phyloP scores from a whole-genome alignment of 1,140 invertebrate genomes.

The Ceratina calcarata region DNA sequence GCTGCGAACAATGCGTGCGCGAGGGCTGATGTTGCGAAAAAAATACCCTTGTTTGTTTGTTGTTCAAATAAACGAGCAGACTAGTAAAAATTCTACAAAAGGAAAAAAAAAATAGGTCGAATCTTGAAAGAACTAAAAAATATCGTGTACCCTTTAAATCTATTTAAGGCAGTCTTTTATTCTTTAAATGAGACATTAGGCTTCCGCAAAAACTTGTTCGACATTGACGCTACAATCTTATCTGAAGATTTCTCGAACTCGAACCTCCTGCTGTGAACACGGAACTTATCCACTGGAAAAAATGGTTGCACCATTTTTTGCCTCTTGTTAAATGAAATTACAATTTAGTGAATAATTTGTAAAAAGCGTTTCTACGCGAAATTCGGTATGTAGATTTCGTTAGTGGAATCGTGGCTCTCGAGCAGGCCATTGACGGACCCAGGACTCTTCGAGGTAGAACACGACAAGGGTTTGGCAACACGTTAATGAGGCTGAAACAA shows the following conservation, averaged over 20 bases:
- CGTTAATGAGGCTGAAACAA: slow-evolving; percentile 80
- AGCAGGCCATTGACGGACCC: slow-evolving; percentile 47
- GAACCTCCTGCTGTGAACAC: too few relatives aligned
- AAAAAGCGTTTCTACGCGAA: neutral
- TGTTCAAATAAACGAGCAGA: too few relatives aligned
- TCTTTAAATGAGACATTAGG: too few relatives aligned
- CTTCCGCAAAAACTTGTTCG: neutral
- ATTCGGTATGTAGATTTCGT: neutral
- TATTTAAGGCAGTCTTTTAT: too few relatives aligned
- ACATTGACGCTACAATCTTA: neutral
- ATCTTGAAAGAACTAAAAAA: neutral
- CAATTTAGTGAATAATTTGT: too few relatives aligned
- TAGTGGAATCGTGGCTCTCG: neutral
- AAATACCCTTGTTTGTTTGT: neutral
- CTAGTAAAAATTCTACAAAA: neutral
- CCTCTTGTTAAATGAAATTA: too few relatives aligned
- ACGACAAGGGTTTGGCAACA: slow-evolving; percentile 73
- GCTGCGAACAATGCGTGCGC: neutral
- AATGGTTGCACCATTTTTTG: too few relatives aligned
- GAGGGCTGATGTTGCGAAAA: slow-evolving; percentile 5
- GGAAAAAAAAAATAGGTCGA: neutral
- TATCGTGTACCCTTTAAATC: too few relatives aligned
- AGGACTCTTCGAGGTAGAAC: slow-evolving; percentile 46
- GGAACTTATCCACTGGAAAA: too few relatives aligned
- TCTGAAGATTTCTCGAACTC: neutral